phyloP scores from a whole-genome alignment of 2,888 invertebrate genomes.

The Macrophya annulata region DNA sequence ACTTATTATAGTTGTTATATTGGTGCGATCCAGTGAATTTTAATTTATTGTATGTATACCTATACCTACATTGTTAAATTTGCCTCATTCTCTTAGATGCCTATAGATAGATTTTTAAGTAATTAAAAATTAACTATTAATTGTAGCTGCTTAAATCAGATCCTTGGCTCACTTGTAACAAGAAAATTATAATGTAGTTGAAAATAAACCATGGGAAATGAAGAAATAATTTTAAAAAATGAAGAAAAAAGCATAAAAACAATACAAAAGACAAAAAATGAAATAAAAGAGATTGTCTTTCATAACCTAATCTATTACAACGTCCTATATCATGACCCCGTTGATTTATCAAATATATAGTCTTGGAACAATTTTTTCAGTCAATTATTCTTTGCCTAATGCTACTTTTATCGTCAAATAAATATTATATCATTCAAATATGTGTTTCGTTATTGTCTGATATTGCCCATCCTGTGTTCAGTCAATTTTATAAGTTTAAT shows the following conservation, averaged over 20 bases:
- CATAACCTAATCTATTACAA: neutral
- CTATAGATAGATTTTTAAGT: neutral
- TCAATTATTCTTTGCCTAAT: neutral
- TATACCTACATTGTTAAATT: neutral
- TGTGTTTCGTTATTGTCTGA: neutral
- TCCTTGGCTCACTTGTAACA: slow-evolving; percentile 42
- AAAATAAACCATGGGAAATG: slow-evolving; percentile 42
- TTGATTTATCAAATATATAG: neutral
- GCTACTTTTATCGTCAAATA: neutral
- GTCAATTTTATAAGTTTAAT: neutral
- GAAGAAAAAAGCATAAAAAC: neutral
- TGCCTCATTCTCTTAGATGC: neutral
- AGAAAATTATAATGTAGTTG: slow-evolving; percentile 15
- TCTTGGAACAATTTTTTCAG: neutral
- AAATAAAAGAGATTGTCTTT: neutral
- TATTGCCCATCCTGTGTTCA: neutral
- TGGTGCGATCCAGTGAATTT: neutral
- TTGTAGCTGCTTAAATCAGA: slow-evolving; percentile 20
- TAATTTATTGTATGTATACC: neutral
- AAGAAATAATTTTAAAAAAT: too few species aligned
- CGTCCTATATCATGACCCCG: slow-evolving; percentile 10
- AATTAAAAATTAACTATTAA: neutral
- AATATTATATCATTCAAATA: neutral
- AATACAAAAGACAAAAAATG: neutral
- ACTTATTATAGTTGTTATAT: neutral